phyloP scores from a whole-genome alignment of 2,113 vertebrate species.

The Empidonax traillii region DNA sequence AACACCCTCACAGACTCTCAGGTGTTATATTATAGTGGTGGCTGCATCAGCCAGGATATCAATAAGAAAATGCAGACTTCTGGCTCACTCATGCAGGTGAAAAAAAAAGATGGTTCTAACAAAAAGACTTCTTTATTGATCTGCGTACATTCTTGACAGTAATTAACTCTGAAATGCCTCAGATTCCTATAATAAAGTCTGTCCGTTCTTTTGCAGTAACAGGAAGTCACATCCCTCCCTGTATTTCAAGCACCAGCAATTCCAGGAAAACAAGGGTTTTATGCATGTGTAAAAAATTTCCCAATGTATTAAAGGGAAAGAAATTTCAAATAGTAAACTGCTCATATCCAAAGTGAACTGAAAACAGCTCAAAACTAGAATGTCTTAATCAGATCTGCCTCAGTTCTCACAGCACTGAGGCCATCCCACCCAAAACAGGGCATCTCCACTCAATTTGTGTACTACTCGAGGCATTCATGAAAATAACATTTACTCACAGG shows the following conservation, averaged over 20 bases:
- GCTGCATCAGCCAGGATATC: neutral
- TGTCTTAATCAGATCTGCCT: neutral
- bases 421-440: neutral
- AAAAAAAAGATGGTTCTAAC: neutral
- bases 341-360: neutral
- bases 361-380: neutral
- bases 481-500: neutral
- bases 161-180: conserved; percentile 16
- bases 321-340: neutral
- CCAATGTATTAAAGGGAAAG: neutral
- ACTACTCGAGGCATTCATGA: neutral
- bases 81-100: neutral
- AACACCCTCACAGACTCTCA: neutral
- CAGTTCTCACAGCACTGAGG: neutral
- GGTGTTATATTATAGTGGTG: neutral
- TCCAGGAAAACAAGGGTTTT: neutral
- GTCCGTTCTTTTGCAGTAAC: neutral
- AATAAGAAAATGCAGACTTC: neutral
- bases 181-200: neutral
- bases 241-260: neutral
- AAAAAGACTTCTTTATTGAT: neutral
- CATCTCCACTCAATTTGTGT: neutral
- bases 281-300: neutral
- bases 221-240: neutral
- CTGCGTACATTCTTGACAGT: neutral